Evolutionary conservation across 2,797 vertebrate genomes (phyloP).

Genomic region (Sus cebifrons): DNA sequence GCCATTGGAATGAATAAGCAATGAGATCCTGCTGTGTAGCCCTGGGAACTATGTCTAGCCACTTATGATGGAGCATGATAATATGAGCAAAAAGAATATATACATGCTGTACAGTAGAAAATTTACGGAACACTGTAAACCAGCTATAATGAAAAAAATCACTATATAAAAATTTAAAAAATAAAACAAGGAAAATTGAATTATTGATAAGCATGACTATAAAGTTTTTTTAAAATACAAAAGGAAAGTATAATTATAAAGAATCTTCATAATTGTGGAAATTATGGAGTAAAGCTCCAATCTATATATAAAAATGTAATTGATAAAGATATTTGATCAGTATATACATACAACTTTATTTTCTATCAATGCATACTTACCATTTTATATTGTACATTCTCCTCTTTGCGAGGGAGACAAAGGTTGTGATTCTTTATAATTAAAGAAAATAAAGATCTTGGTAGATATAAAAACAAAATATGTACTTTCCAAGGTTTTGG

Average conservation of each 20-base stretch:
- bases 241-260: neutral
- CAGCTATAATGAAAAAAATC: no score
- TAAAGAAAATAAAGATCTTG: neutral
- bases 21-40: no score
- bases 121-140: no score
- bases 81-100: no score
- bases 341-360: neutral
- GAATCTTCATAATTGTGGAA: conserved; percentile 4
- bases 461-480: neutral
- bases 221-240: neutral
- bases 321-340: neutral
- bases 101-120: no score
- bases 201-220: conserved; percentile 24
- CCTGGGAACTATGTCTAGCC: no score
- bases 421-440: neutral
- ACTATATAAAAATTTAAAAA: no score
- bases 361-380: neutral
- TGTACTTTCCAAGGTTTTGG: neutral
- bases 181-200: neutral
- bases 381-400: neutral
- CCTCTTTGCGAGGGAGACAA: neutral
- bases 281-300: neutral
- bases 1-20: no score
- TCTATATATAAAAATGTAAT: neutral
- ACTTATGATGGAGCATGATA: no score